Evolutionary conservation across 37 sponge, comb jelly and placozoan species (phyloP).

Genomic region (Spongilla lacustris): DNA sequence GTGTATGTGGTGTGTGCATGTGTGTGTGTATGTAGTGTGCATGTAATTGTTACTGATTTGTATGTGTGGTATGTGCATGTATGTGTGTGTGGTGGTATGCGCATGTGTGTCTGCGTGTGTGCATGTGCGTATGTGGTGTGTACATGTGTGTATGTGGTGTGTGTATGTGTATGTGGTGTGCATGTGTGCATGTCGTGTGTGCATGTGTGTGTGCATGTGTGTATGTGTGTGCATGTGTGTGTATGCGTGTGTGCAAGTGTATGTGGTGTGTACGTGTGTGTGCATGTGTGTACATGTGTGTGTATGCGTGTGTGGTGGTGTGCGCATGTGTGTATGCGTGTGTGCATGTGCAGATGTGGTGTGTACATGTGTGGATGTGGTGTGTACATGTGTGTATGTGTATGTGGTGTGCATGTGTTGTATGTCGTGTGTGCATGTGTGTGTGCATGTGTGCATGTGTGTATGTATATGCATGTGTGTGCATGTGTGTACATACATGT

Average conservation of each 20-base stretch:
- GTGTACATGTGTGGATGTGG: too few species aligned
- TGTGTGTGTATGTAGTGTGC: too few species aligned
- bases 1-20: too few species aligned
- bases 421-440: too few species aligned
- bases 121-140: neutral
- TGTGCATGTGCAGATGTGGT: neutral
- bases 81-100: too few species aligned
- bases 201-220: neutral
- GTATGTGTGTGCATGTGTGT: neutral
- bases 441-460: neutral
- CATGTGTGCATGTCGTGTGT: neutral
- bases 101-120: too few species aligned
- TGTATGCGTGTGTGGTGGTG: neutral
- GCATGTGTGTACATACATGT: too few species aligned
- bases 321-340: neutral
- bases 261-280: neutral
- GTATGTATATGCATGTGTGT: too few species aligned
- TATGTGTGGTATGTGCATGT: too few species aligned
- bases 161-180: neutral
- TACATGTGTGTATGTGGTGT: neutral
- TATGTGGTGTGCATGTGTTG: too few species aligned
- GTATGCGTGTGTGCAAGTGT: neutral
- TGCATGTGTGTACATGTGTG: neutral
- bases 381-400: too few species aligned
- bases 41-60: too few species aligned